These are phyloP conservation scores for Triplophysa rosa DNA, from an alignment of 2,113 vertebrate genomes.

Conservation along the genomic window DNA sequence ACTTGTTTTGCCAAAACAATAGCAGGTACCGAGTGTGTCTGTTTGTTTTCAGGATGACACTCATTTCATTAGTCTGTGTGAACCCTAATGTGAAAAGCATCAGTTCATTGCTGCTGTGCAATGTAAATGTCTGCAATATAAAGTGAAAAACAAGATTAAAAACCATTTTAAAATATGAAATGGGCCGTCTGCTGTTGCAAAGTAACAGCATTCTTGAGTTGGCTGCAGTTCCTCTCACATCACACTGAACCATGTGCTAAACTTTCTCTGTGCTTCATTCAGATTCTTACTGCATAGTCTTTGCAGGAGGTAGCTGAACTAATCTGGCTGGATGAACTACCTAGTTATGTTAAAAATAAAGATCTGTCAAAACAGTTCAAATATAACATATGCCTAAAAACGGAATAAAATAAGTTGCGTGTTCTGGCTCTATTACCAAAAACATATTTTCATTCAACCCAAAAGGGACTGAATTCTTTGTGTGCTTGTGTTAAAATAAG, in stretches of 20 bases:
- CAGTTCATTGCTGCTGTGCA: not conserved
- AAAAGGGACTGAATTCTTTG: not conserved
- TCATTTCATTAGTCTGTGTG: not conserved
- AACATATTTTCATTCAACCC: not conserved
- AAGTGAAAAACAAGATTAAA: slow-evolving; percentile 2
- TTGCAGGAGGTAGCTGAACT: slow-evolving; percentile 16
- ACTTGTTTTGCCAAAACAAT: not conserved
- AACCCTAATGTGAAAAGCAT: not conserved
- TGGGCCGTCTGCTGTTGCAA: slow-evolving; percentile 35
- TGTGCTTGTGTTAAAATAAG: slow-evolving; percentile 1
- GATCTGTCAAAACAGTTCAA: not conserved
- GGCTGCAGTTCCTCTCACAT: slow-evolving; percentile 31
- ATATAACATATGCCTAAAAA: not conserved
- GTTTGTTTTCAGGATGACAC: not conserved
- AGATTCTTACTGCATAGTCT: slow-evolving; percentile 29
- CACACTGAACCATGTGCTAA: slow-evolving; percentile 5
- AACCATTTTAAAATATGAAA: not conserved
- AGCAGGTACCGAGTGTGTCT: not conserved
- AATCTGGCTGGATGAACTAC: not conserved
- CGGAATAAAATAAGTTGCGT: not conserved
- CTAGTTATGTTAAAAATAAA: not conserved
- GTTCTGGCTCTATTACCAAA: not conserved
- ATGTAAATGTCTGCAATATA: not conserved
- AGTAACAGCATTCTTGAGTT: slow-evolving; percentile 45
- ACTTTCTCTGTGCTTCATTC: slow-evolving; percentile 42